Conservation (phyloP, 2,888 invertebrate genomes). For the Drosophila yooni region DNA sequence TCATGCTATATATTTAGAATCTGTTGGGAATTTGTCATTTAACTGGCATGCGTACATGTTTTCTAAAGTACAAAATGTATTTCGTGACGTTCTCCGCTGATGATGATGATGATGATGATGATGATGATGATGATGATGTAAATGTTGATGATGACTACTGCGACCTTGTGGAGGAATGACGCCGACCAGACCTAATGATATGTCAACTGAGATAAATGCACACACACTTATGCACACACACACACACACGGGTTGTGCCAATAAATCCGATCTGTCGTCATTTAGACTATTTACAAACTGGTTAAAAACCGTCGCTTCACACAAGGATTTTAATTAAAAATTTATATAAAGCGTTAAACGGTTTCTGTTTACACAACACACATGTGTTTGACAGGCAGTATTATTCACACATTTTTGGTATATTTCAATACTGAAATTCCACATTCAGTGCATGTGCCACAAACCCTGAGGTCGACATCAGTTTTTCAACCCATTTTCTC, state of each 20-base stretch:
- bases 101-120: conserved; percentile 6
- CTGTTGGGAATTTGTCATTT: conserved; percentile 15
- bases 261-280: background rate
- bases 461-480: background rate
- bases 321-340: conserved; percentile 21
- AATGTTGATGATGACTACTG: conserved; percentile 17
- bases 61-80: conserved; percentile 3
- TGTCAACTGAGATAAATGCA: conserved; percentile 18
- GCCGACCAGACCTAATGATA: conserved; percentile 33
- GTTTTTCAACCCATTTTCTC: background rate
- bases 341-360: background rate
- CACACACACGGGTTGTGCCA: background rate
- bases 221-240: background rate
- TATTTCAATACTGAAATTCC: conserved; percentile 31
- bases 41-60: conserved; percentile 19
- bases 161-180: conserved; percentile 32
- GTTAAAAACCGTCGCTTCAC: background rate
- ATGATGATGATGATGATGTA: conserved; percentile 7
- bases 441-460: conserved; percentile 16
- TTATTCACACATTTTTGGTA: background rate
- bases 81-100: background rate
- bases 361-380: conserved; percentile 13
- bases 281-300: background rate
- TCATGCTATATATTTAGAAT: conserved; percentile 24
- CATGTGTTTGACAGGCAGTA: conserved; percentile 1